Conservation (phyloP, 2,113 vertebrate genomes). For the Microcebus murinus region DNA sequence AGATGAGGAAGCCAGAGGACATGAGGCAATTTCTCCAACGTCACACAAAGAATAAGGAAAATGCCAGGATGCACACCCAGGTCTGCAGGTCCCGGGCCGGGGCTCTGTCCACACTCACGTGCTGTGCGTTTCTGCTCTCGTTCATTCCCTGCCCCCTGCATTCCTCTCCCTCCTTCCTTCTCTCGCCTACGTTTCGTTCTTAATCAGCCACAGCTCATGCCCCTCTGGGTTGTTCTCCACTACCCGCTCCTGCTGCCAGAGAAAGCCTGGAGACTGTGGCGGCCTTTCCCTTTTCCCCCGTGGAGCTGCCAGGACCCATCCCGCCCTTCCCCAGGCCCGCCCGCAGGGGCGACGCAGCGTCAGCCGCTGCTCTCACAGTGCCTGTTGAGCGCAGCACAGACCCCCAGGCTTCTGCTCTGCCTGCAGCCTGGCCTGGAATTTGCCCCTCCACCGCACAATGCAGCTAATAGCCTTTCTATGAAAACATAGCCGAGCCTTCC, state of each 20-base stretch:
- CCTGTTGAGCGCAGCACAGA: background rate
- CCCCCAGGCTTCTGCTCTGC: fast-evolving
- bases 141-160: background rate
- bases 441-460: background rate
- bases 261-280: background rate
- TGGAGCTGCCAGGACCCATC: background rate
- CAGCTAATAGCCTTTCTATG: background rate
- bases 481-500: background rate
- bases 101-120: fast-evolving
- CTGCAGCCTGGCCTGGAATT: background rate
- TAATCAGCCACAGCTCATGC: background rate
- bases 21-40: background rate
- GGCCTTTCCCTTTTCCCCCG: background rate
- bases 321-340: background rate
- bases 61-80: no score
- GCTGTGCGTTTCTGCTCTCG: fast-evolving
- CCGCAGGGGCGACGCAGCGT: background rate
- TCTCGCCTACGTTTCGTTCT: background rate
- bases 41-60: background rate
- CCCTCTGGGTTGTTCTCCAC: background rate
- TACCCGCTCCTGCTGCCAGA: background rate
- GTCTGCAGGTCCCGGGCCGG: background rate
- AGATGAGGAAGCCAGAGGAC: background rate
- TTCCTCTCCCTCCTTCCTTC: background rate
- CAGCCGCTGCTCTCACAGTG: background rate